Evolutionary conservation across 2,797 vertebrate species (phyloP).

Genomic region (Neoniphon sammara): DNA sequence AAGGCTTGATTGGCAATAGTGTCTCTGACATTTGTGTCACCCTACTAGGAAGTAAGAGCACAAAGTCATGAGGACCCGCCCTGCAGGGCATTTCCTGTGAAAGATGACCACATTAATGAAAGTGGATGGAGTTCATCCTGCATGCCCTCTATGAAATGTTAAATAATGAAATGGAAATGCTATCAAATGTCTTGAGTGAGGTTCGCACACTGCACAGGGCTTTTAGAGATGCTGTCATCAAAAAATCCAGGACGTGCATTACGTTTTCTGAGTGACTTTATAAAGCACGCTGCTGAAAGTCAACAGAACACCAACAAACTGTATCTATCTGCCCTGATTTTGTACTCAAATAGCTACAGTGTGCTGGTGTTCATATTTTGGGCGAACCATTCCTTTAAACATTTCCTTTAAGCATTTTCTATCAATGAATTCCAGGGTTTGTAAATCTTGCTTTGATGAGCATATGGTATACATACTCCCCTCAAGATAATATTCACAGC

Average conservation of each 20-base stretch:
- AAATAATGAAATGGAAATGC: conserved; percentile 32
- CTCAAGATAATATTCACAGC: neutral
- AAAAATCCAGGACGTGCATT: too few species aligned
- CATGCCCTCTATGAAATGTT: conserved; percentile 25
- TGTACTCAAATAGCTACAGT: too few species aligned
- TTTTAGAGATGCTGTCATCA: too few species aligned
- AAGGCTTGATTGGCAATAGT: conserved; percentile 49
- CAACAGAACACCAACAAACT: too few species aligned
- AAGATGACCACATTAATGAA: conserved; percentile 46
- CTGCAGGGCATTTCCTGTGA: conserved; percentile 44
- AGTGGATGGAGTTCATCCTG: conserved; percentile 43
- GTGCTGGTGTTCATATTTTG: too few species aligned
- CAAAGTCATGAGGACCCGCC: conserved; percentile 42
- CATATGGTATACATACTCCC: neutral
- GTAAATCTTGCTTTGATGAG: neutral
- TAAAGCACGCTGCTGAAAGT: too few species aligned
- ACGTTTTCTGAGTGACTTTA: too few species aligned
- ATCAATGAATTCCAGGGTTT: neutral
- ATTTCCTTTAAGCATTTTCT: too few species aligned
- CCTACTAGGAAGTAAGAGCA: conserved; percentile 1
- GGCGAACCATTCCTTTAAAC: too few species aligned
- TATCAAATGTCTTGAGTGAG: conserved; percentile 1
- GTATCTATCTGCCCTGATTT: too few species aligned
- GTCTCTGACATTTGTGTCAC: conserved; percentile 32
- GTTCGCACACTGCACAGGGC: neutral